Evolutionary conservation across 2,113 vertebrate genomes (phyloP), one percentile per base, ranked within the genome.

Genomic region (Oplegnathus fasciatus): DNA sequence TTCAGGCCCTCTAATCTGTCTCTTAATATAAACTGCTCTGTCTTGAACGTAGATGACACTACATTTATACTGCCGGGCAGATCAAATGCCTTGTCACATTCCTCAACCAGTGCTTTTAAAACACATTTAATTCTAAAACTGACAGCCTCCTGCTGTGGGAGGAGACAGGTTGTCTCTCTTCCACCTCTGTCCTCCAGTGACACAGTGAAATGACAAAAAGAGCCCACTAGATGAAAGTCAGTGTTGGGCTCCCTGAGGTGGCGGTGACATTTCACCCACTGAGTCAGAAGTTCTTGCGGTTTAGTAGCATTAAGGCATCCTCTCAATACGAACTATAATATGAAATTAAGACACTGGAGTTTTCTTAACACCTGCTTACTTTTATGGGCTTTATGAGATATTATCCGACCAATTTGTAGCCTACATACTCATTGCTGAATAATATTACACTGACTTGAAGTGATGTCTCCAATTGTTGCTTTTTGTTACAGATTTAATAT

Each of bases 181-280:
- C 24, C 34, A 52, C 22, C 52, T 78, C 64, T 71, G 32, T 61
- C 22, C 55, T 46, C 5, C 55, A 55, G 62, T 20, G 44, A 62
- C 6, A 57, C 22, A 37, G 6, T 70, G 57, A 67, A 79, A 75
- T 40, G 34, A 61, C 1, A 1, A 72, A 64, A 67, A 26, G 64
- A 13, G 14, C 3, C 5, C 52, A 55, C n/a, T 2, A 69, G 71
- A 87, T 85, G 22, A 78, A 80, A 87, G 82, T 58, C 46, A 26
- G 68, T 1, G 15, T 6, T 42, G 22, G 50, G 34, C 46, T 72
- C 67, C 87, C 84, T 52, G 62, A 70, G 62, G 68, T 44, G 28
- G 9, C 14, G 8, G 18, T 61, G 75, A 70, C 76, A 83, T 85
- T 76, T 90, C 57, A 28, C 55, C 44, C 9, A 44, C 66, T 22